Base-by-base conservation (phyloP, 2,888 invertebrate species). In the Lochmaea crataegi region DNA sequence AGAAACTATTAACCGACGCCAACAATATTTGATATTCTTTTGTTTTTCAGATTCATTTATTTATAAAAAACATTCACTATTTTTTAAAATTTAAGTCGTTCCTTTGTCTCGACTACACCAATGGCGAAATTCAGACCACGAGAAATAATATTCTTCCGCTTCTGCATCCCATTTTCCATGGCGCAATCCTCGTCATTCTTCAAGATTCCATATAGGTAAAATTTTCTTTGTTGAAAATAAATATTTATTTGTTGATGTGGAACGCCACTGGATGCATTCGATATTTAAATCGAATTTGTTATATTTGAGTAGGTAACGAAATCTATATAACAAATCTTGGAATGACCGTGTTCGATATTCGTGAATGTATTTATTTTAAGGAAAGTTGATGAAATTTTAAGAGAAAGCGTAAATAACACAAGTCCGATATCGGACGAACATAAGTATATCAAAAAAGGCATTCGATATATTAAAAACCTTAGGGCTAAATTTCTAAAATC, bases 401-500 rank as follows among this genome's bases (percentile, higher is more conserved):
- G 79, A 77, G 79, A 80, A 80, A 80, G 79, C 77, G 72, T 56
- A 22, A n/a, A 48, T 6, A 14, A 45, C 32, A 38, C 32, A 53
- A 61, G 32, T 60, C 60, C 61, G 61, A 38, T 69, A 65, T 61
- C 38, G 16, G 18, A 57, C 65, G 57, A 65, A 45, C 58, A 66
- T 18, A 71, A 60, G 32, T 70, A 70, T 57, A 70, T 70, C 69
- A 69, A 76, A 74, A 73, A 76, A 77, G 67, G 76, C 72, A 75
- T 77, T 76, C 76, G 71, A 77, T 76, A 77, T 71, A 72, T 65
- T 71, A 70, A 75, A 72, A 74, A 78, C 80, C 83, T 83, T 82
- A 82, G 80, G 82, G 83, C 82, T 74, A 81, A 81, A 83, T 83
- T 83, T 83, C 82, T 83, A 82, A 80, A 77, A 75, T 76, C 73